phyloP scores from a whole-genome alignment of 2,797 vertebrate species.

The Acanthurus tractus region DNA sequence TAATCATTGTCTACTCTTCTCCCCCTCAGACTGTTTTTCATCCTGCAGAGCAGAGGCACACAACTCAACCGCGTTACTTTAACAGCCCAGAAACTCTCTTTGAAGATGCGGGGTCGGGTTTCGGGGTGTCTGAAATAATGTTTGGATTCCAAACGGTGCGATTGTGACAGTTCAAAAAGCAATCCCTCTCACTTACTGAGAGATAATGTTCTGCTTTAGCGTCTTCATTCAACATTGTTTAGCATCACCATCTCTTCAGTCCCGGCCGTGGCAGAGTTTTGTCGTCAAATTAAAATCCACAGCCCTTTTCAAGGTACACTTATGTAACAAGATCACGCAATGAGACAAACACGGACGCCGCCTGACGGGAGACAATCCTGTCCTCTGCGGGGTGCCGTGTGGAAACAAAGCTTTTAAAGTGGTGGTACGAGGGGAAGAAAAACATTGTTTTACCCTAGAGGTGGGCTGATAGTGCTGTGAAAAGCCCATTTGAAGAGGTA shows the following conservation, averaged over 20 bases:
- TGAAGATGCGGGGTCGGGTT: slow-evolving; percentile 52
- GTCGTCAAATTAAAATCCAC: slow-evolving; percentile 64
- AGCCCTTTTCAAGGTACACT: slow-evolving; percentile 60
- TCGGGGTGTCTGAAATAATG: slow-evolving; percentile 57
- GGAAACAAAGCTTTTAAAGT: slow-evolving; percentile 77
- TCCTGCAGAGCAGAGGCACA: slow-evolving; percentile 65
- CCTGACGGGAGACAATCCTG: slow-evolving; percentile 49
- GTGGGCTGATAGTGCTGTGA: slow-evolving; percentile 74
- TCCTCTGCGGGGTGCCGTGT: slow-evolving; percentile 53
- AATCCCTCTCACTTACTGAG: slow-evolving; percentile 43
- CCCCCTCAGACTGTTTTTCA: slow-evolving; percentile 62
- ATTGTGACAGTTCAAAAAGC: slow-evolving; percentile 64
- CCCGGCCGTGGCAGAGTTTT: slow-evolving; percentile 44
- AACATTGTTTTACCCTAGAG: slow-evolving; percentile 82
- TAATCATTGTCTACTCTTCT: slow-evolving; percentile 75
- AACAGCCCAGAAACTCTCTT: slow-evolving; percentile 57
- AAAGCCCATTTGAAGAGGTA: slow-evolving; percentile 81
- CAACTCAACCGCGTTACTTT: slow-evolving; percentile 60
- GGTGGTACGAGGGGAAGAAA: slow-evolving; percentile 67
- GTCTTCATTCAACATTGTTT: slow-evolving; percentile 48
- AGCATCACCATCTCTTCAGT: slow-evolving; percentile 34
- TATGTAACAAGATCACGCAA: slow-evolving; percentile 67
- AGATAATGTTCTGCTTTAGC: slow-evolving; percentile 41
- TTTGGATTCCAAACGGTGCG: slow-evolving; percentile 58
- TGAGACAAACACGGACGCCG: slow-evolving; percentile 63